Evolutionary conservation across 2,113 vertebrate species (phyloP).

Genomic region (Grus americana): DNA sequence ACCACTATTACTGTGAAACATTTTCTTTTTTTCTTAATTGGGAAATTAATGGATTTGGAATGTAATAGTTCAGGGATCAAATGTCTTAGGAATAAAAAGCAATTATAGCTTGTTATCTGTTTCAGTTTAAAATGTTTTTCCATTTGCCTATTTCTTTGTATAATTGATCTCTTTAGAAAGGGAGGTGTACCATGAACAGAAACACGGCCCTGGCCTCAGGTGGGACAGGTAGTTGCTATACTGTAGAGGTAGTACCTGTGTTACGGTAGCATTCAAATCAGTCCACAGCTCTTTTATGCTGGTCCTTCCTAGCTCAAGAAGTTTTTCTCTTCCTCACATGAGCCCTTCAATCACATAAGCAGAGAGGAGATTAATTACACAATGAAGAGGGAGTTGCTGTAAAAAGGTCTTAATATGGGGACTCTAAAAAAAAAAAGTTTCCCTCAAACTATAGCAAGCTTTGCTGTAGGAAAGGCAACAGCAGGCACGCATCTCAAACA

Average conservation of each 20-base stretch:
- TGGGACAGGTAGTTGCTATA: not conserved
- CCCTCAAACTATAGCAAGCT: not conserved
- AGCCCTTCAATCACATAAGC: not conserved
- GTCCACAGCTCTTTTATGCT: not conserved
- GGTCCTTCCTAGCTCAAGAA: not conserved
- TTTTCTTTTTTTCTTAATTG: not conserved
- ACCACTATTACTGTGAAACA: not conserved
- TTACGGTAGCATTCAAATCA: not conserved
- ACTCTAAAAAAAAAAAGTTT: not conserved
- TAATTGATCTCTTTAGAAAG: not conserved
- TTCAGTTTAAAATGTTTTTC: not conserved
- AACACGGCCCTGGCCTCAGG: not conserved
- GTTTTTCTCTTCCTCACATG: not conserved
- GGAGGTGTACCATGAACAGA: fast-evolving
- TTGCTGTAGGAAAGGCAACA: not conserved
- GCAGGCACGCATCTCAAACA: not conserved
- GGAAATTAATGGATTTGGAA: not conserved
- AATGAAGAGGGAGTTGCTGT: not conserved
- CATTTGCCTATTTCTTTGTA: not conserved
- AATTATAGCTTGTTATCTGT: not conserved
- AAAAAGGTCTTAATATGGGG: not conserved
- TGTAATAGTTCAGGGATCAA: not conserved
- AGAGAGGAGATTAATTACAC: not conserved
- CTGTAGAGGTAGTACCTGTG: not conserved
- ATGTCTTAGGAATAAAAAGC: not conserved